Base-by-base conservation (phyloP, 2,797 vertebrate species). In the Oceanodroma leucorhoa region DNA sequence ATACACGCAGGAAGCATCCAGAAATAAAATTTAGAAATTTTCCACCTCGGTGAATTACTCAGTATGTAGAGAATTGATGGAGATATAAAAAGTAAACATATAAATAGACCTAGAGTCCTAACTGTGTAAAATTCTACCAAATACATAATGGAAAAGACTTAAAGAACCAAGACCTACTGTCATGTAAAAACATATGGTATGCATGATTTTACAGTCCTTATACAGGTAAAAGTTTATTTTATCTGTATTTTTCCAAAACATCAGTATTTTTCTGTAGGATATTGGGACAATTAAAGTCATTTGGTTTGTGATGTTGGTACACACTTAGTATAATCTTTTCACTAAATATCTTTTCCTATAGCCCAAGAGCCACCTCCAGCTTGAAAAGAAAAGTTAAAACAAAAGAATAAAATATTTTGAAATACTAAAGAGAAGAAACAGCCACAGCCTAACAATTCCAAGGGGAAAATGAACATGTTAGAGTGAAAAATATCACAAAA, bases 31-130 rank as follows among this genome's bases (percentile, higher is more conserved):
- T 30, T 20, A 2, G 43, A 67, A 22, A 48, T 60, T 51, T 86
- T 62, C 41, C 65, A 81, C 21, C 20, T 46, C 2, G 1, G 23
- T 70, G 34, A 87, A 58, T 51, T 87, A 57, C 45, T 91, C 34
- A 20, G 14, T 23, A 57, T 48, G 36, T n/a, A 41, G 4, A 65
- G 34, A 80, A 81, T 10, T 81, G 57, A 61, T 38, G 14, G 24
- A 72, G 46, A 64, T 58, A 90, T 14, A 83, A 78, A 93, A 91
- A 94, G 9, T 58, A 93, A 88, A 66, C 30, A 64, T 18, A 65
- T 29, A 84, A 91, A 86, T 40, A 90, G 30, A 77, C 14, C 20
- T 51, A 27, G 32, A 81, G 6, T 20, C 27, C 64, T 46, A 83
- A 54, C 12, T 48, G 16, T 51, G 10, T 48, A 79, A 83, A 88